Evolutionary conservation across 1,140 invertebrate species (phyloP), one percentile per base, ranked within the genome.

Genomic region (Drepana arcuata): DNA sequence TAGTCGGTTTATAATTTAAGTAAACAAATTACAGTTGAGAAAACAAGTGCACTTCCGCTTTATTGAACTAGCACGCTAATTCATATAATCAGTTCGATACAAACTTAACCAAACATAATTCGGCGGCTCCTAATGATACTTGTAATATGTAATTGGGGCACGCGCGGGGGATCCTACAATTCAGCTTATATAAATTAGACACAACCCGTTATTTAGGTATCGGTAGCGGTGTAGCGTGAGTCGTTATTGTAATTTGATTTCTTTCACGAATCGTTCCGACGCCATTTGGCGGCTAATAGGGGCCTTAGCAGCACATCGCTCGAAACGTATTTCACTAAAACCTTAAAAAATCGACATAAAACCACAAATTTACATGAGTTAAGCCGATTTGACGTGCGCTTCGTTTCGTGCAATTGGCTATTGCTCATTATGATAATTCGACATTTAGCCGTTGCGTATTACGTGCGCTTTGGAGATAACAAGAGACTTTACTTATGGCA

Each of bases 231-330:
- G 62, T 78, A 64, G 69, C 71, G 71, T 81, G 77, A 59, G 50
- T 73, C 57, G 63, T 79, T 77, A 74, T 59, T 55, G 59, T 71
- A 75, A 81, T 81, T 75, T 70, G 71, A 77, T 78, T 77, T 78
- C 61, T 66, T 73, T 67, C 59, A 67, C 68, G 66, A 67, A 70
- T 68, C 41, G 41, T 44, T 51, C 54, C 45, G 41, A 32, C 71
- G 59, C 71, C 75, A 78, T 78, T 75, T 80, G 75, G 73, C 58
- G 53, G 50, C 63, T 77, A 79, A 79, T 67, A 60, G 56, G 62
- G 49, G 58, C 62, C n/a, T n/a, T n/a, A 48, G 58, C 52, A 56
- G 48, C 60, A 56, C 59, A 61, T 64, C 60, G 43, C 42, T 45
- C n/a, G 9, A 21, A 21, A n/a, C n/a, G n/a, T n/a, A n/a, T n/a